Evolutionary conservation across 2,888 invertebrate genomes (phyloP).

Genomic region (Microdon myrmicae): DNA sequence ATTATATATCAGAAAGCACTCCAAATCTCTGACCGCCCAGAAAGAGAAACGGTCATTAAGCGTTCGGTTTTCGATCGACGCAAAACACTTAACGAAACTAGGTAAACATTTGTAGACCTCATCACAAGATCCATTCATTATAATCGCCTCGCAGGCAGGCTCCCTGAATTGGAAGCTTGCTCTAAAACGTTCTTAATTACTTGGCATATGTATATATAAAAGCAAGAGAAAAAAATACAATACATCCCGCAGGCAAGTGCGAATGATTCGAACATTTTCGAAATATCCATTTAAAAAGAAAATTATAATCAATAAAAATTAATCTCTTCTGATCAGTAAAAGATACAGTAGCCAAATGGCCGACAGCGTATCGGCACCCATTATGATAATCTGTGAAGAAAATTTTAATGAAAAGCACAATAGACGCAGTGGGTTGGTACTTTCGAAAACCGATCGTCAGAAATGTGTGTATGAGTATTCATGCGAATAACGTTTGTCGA

Average conservation of each 20-base stretch:
- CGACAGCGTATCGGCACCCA: too few species aligned
- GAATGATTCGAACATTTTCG: constrained; percentile 7
- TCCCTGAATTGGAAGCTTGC: constrained; percentile 33
- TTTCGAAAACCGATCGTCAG: too few species aligned
- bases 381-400: too few species aligned
- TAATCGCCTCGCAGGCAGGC: constrained; percentile 21
- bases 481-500: too few species aligned
- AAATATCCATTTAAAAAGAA: constrained; percentile 13
- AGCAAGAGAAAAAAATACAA: too few species aligned
- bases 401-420: too few species aligned
- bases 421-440: too few species aligned
- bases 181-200: constrained; percentile 33
- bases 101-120: constrained; percentile 18
- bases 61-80: neutral
- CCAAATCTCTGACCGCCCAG: constrained; percentile 14
- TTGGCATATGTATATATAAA: constrained; percentile 20
- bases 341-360: constrained; percentile 17
- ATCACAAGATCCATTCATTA: constrained; percentile 10
- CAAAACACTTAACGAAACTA: constrained; percentile 22
- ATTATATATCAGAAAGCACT: neutral
- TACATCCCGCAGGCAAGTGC: constrained; percentile 7
- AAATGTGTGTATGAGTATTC: too few species aligned
- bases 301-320: constrained; percentile 26
- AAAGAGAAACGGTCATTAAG: constrained; percentile 15
- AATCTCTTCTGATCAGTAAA: too few species aligned